phyloP scores from a whole-genome alignment of 2,113 vertebrate genomes.

The Colaptes auratus region DNA sequence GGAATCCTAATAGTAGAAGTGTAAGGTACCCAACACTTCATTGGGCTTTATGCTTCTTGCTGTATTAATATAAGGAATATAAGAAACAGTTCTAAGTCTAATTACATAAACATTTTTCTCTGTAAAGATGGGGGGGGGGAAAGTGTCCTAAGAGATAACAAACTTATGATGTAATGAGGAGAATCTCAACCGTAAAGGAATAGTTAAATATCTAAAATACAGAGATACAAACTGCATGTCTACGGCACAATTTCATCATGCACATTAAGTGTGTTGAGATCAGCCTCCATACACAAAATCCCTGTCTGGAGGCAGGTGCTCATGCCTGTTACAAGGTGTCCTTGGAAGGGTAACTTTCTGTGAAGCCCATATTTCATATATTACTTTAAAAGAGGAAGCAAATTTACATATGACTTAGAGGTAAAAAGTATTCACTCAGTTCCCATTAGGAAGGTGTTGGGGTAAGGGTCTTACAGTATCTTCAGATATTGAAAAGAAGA shows the following conservation, averaged over 20 bases:
- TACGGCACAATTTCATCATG: background rate
- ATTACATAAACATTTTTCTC: background rate
- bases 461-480: background rate
- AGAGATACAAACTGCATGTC: background rate
- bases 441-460: background rate
- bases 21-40: background rate
- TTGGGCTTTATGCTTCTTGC: background rate
- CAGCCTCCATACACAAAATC: background rate
- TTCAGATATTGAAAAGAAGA: background rate
- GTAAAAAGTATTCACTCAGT: background rate
- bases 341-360: background rate
- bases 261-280: background rate
- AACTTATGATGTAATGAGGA: background rate
- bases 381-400: background rate
- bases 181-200: background rate
- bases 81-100: background rate
- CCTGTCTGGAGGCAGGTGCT: background rate
- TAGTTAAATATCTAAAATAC: background rate
- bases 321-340: background rate
- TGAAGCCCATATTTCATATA: background rate
- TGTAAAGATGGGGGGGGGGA: background rate
- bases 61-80: background rate
- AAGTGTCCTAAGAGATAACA: background rate
- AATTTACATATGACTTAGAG: background rate
- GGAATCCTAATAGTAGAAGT: background rate